Percentiles rank a stretch among this genome's conserved stretches.
Conservation (phyloP, 1,140 invertebrate genomes). For the Camponotus pennsylvanicus region DNA sequence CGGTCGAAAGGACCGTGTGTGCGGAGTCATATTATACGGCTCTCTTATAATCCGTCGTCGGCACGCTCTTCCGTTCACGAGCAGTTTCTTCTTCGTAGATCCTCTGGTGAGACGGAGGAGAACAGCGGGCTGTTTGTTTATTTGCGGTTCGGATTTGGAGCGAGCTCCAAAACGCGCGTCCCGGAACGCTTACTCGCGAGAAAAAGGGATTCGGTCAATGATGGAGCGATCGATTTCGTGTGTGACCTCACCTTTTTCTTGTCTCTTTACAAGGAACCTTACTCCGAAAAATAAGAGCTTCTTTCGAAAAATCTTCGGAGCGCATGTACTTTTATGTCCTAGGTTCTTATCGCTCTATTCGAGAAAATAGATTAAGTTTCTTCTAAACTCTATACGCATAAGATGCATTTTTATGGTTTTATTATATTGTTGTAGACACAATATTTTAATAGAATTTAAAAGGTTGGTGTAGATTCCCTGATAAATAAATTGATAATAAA, state of each 20-base stretch:
- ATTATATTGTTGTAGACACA: slow-evolving; percentile 32
- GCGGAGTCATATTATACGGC: slow-evolving; percentile 69
- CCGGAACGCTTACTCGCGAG: not conserved
- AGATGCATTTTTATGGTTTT: not conserved
- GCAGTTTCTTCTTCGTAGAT: slow-evolving; percentile 24
- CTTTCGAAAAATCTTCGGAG: slow-evolving; percentile 69
- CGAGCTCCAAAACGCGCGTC: not conserved
- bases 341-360: slow-evolving; percentile 58
- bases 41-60: slow-evolving; percentile 63
- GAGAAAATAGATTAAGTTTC: slow-evolving; percentile 54
- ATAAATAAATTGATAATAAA: not conserved
- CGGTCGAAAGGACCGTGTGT: slow-evolving; percentile 15
- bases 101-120: not conserved
- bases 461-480: not conserved
- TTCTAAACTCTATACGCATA: slow-evolving; percentile 17
- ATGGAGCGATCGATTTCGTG: not conserved
- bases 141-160: slow-evolving; percentile 44
- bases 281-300: not conserved
- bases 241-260: not conserved
- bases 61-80: slow-evolving; percentile 44
- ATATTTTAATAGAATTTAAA: not conserved
- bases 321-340: slow-evolving; percentile 64
- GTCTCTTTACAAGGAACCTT: slow-evolving; percentile 1
- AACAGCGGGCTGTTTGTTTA: slow-evolving; percentile 58
- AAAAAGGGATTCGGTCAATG: not conserved